These are phyloP conservation scores for Fregetta grallaria DNA, from an alignment of 2,113 vertebrate genomes.

Conservation along the genomic window DNA sequence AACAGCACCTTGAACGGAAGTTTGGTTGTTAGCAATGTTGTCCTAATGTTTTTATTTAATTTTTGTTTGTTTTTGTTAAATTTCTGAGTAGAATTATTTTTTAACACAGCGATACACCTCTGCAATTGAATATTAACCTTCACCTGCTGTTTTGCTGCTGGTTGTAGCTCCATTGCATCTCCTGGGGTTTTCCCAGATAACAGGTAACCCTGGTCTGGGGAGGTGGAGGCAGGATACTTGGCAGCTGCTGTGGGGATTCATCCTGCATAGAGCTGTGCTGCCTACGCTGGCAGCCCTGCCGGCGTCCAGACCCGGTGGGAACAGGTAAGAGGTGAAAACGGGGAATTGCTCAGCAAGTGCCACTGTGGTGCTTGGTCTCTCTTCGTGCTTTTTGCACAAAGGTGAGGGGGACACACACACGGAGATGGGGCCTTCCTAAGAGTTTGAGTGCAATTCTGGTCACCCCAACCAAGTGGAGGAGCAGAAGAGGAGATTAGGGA, in stretches of 20 bases:
- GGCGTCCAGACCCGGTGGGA: neutral
- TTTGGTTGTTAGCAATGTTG: neutral
- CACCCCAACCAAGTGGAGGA: neutral
- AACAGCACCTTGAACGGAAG: neutral
- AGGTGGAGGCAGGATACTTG: no score
- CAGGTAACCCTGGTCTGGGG: no score
- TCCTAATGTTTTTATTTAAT: neutral
- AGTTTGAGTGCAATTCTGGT: neutral
- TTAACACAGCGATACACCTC: neutral
- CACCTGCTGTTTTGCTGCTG: neutral
- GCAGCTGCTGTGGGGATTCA: neutral
- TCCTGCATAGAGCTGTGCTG: neutral
- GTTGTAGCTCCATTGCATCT: neutral
- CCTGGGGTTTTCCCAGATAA: neutral
- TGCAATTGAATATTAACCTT: neutral
- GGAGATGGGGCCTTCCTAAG: neutral
- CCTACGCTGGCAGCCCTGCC: neutral
- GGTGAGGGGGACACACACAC: accelerated
- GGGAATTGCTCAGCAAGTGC: neutral
- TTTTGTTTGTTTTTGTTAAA: neutral
- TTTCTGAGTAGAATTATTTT: neutral
- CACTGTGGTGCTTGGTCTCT: neutral
- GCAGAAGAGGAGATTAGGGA: neutral
- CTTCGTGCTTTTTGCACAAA: neutral
- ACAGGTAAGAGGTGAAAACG: neutral